Conservation (phyloP, 2,888 invertebrate species). For the Drosophila peninsularis region DNA sequence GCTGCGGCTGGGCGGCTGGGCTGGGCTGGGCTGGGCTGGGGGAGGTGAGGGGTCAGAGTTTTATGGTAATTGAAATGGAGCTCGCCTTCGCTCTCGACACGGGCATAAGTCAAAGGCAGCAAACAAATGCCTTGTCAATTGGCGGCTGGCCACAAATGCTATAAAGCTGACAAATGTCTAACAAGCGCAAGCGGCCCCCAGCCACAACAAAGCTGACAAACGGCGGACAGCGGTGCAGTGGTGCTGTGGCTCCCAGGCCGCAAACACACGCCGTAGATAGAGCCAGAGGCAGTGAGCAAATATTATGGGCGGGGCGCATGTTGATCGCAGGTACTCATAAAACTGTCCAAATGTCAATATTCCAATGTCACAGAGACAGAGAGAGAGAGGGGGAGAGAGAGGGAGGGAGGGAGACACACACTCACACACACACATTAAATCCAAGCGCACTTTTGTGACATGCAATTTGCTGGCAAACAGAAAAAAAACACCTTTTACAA, state of each 20-base stretch:
- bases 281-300: slow-evolving; percentile 32
- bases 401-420: not conserved
- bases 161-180: slow-evolving; percentile 78
- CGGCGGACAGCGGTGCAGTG: slow-evolving; percentile 4
- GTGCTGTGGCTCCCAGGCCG: not conserved
- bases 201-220: slow-evolving; percentile 8
- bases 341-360: slow-evolving; percentile 79
- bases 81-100: slow-evolving; percentile 9
- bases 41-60: slow-evolving; percentile 22
- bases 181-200: slow-evolving; percentile 43
- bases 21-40: no score
- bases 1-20: not conserved
- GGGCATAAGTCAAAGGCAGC: slow-evolving; percentile 54
- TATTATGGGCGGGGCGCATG: slow-evolving; percentile 25
- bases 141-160: slow-evolving; percentile 72
- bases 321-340: slow-evolving; percentile 78
- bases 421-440: slow-evolving; percentile 1
- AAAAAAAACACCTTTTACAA: slow-evolving; percentile 5
- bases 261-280: slow-evolving; percentile 4
- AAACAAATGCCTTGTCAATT: slow-evolving; percentile 71
- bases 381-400: no score
- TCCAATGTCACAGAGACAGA: slow-evolving; percentile 39
- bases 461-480: slow-evolving; percentile 46
- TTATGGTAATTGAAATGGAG: slow-evolving; percentile 34
- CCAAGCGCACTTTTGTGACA: slow-evolving; percentile 40